Evolutionary conservation across 2,113 vertebrate genomes (phyloP).

Genomic region (Pycnonotus jocosus): DNA sequence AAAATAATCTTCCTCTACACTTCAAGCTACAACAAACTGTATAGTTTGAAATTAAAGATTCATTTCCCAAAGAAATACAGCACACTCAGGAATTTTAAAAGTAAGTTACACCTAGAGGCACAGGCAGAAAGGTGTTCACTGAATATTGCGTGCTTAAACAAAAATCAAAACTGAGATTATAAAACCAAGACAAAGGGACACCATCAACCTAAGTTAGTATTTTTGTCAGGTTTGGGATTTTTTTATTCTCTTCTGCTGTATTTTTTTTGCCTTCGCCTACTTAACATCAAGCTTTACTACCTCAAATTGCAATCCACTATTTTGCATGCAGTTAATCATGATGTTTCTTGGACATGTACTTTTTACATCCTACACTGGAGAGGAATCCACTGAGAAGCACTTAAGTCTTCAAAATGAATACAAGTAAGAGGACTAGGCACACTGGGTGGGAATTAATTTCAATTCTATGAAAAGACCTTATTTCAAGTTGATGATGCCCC

Average conservation of each 20-base stretch:
- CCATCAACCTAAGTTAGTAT: constrained; percentile 38
- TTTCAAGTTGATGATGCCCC: constrained; percentile 55
- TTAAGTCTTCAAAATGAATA: background rate
- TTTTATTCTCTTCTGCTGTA: background rate
- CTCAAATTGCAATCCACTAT: background rate
- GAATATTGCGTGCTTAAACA: background rate
- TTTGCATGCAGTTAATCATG: background rate
- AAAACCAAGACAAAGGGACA: constrained; percentile 53
- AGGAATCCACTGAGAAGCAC: background rate
- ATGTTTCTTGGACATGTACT: background rate
- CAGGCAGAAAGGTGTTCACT: constrained; percentile 42
- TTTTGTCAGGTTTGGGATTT: background rate
- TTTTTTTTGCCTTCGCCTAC: background rate
- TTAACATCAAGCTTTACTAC: background rate
- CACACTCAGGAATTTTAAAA: background rate
- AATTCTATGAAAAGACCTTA: background rate
- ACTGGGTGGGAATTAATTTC: background rate
- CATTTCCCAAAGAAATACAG: constrained; percentile 24
- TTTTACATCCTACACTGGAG: background rate
- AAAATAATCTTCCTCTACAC: constrained; percentile 22
- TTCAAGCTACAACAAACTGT: constrained; percentile 31
- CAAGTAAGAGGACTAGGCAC: background rate
- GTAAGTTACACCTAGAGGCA: background rate
- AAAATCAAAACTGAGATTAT: background rate
- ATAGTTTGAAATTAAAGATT: background rate